Percentiles rank a stretch among this genome's conserved stretches.
Conservation (phyloP, 2,797 vertebrate genomes). For the Borostomias antarcticus region DNA sequence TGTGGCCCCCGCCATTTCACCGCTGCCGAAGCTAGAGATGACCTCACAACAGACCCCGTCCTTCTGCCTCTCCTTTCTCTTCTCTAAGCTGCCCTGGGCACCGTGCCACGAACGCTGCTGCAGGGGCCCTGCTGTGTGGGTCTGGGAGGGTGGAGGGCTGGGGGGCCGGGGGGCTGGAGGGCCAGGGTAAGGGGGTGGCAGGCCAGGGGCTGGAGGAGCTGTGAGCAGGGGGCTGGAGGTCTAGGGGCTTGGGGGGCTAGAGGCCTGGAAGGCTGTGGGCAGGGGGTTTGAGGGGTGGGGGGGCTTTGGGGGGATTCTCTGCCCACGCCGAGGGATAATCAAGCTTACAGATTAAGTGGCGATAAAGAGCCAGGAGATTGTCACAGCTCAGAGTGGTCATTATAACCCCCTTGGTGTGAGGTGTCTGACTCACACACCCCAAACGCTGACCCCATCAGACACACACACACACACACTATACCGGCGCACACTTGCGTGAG, state of each 20-base stretch:
- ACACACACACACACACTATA: constrained; percentile 16
- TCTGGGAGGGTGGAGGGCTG: too few relatives aligned
- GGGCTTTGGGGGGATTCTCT: background rate
- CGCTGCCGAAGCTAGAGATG: too few relatives aligned
- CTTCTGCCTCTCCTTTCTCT: constrained; percentile 4
- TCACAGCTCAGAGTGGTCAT: constrained; percentile 19
- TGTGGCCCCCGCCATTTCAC: background rate
- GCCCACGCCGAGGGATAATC: constrained; percentile 7
- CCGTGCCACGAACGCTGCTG: background rate
- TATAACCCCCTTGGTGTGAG: constrained; percentile 13
- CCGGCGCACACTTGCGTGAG: too few relatives aligned
- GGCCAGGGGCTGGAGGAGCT: too few relatives aligned
- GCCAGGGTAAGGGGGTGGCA: too few relatives aligned
- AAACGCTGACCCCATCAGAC: background rate
- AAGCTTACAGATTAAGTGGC: constrained; percentile 24
- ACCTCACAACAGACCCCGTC: background rate
- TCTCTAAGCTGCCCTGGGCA: constrained; percentile 13
- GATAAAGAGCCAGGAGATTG: constrained; percentile 22
- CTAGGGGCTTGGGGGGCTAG: background rate
- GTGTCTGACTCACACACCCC: constrained; percentile 4
- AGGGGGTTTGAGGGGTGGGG: background rate
- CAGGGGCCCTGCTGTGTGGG: background rate
- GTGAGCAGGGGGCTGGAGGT: too few relatives aligned
- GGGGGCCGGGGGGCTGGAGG: too few relatives aligned
- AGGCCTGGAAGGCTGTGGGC: background rate